A percentile compares a stretch with the other conserved stretches of the same genome.
Evolutionary conservation across 2,113 vertebrate genomes (phyloP).

Genomic region (Calidris pugnax): DNA sequence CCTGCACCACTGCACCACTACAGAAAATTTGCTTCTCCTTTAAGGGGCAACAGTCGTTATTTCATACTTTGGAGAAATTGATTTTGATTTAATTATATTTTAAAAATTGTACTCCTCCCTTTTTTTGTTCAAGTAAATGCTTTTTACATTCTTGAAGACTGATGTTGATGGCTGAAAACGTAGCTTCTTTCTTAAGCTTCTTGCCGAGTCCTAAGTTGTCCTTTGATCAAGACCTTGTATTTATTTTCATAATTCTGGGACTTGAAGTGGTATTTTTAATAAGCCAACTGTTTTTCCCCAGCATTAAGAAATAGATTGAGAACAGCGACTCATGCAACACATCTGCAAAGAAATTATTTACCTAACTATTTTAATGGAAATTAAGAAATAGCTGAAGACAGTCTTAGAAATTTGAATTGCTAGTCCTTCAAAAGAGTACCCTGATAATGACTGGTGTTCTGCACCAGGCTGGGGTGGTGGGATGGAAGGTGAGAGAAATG

Average conservation of each 20-base stretch:
- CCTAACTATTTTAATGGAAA: neutral
- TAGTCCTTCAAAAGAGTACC: neutral
- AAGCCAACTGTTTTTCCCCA: neutral
- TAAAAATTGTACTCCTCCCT: neutral
- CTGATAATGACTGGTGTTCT: neutral
- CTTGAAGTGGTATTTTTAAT: neutral
- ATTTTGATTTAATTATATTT: neutral
- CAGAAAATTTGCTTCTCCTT: neutral
- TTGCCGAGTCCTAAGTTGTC: neutral
- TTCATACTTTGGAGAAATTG: neutral
- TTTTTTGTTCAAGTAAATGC: neutral
- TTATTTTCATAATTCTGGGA: neutral
- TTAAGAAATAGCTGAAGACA: neutral
- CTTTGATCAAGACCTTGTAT: neutral
- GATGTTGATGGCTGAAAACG: neutral
- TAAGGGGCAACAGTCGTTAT: neutral
- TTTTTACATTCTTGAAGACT: neutral
- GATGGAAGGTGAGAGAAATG: neutral
- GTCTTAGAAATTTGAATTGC: neutral
- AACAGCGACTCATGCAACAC: neutral
- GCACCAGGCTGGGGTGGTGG: rapidly evolving
- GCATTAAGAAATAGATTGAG: neutral
- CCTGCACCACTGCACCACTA: neutral
- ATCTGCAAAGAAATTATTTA: neutral
- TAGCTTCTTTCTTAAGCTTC: neutral